Evolutionary conservation across 2,113 vertebrate species (phyloP).

Genomic region (Hylia prasina): DNA sequence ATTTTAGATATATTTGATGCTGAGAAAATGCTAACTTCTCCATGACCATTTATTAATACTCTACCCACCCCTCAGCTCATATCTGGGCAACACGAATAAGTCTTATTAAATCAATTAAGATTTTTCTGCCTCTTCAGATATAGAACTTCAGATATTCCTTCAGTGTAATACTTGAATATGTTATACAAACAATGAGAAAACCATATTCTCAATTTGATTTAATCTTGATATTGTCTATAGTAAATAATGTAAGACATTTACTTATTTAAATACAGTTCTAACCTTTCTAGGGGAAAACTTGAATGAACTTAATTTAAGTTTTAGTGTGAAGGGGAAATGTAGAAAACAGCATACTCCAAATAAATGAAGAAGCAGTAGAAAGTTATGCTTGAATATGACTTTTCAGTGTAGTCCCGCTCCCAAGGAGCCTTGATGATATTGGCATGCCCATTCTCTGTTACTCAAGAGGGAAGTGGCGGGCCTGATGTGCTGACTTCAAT

Average conservation of each 20-base stretch:
- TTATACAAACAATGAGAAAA: background rate
- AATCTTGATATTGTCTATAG: background rate
- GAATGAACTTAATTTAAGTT: background rate
- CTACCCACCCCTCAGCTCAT: accelerated
- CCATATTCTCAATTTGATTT: background rate
- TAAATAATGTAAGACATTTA: background rate
- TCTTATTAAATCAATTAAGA: background rate
- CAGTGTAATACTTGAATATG: background rate
- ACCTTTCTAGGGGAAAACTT: background rate
- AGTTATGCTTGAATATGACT: background rate
- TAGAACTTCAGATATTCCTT: background rate
- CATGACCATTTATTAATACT: background rate
- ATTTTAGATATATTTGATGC: background rate
- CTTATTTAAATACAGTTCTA: background rate
- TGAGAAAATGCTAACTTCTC: background rate
- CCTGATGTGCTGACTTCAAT: background rate
- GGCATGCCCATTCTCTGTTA: background rate
- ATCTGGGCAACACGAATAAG: background rate
- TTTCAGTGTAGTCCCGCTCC: background rate
- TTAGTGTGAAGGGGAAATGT: background rate
- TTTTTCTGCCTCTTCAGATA: background rate
- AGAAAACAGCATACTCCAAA: background rate
- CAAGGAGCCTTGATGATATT: background rate
- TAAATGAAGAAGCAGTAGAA: background rate
- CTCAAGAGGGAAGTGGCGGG: background rate